phyloP scores from a whole-genome alignment of 1,140 invertebrate genomes.

The Ips nitidus region DNA sequence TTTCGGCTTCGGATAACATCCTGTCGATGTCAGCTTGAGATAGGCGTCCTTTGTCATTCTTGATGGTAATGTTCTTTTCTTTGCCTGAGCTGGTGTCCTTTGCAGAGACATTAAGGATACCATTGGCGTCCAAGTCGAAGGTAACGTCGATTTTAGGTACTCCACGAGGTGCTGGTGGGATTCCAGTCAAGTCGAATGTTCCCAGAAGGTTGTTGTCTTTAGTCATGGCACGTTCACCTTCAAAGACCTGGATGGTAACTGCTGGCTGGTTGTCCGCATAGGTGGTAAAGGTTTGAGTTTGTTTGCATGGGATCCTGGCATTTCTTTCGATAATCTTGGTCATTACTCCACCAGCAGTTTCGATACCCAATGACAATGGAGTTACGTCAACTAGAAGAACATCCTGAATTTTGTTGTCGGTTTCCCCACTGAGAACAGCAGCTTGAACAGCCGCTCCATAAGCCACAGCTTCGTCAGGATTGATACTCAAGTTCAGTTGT shows the following conservation, averaged over 20 bases:
- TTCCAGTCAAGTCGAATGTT: slow-evolving; percentile 71
- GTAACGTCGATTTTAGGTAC: slow-evolving; percentile 56
- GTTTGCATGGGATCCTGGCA: no score
- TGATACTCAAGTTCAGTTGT: slow-evolving; percentile 57
- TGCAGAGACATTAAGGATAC: slow-evolving; percentile 66
- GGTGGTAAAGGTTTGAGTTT: slow-evolving; percentile 61
- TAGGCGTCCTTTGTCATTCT: no score
- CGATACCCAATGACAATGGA: slow-evolving; percentile 65
- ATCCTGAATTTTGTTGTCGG: slow-evolving; percentile 54
- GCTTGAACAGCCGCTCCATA: slow-evolving; percentile 67
- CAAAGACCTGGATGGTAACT: no score
- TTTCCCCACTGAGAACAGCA: slow-evolving; percentile 32
- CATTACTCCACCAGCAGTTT: slow-evolving; percentile 55
- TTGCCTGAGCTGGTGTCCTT: slow-evolving; percentile 58
- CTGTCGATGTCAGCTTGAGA: slow-evolving; percentile 41
- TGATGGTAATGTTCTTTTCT: slow-evolving; percentile 51
- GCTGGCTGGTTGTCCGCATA: slow-evolving; percentile 67
- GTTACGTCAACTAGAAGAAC: slow-evolving; percentile 73
- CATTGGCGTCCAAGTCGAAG: no score
- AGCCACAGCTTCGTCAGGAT: slow-evolving; percentile 55
- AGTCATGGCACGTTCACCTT: slow-evolving; percentile 60
- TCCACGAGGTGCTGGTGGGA: slow-evolving; percentile 57
- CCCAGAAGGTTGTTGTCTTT: slow-evolving; percentile 77
- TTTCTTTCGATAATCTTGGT: no score
- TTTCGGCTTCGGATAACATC: slow-evolving; percentile 71